These are phyloP conservation scores for Mizuhopecten yessoensis DNA, from an alignment of 1,140 invertebrate genomes.

Conservation along the genomic window DNA sequence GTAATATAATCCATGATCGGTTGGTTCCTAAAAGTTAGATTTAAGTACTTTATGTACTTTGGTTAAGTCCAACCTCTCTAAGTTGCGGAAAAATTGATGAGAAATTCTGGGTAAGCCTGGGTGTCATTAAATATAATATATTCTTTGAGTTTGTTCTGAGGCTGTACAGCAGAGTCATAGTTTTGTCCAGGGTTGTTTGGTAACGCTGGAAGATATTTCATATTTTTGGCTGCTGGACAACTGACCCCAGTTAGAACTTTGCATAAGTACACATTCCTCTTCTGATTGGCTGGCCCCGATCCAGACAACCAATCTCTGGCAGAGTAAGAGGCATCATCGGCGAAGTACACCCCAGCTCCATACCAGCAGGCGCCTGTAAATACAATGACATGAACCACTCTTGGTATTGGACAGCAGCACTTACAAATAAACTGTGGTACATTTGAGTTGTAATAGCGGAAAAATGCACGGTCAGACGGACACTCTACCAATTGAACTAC, in stretches of 20 bases:
- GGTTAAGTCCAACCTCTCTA: not conserved
- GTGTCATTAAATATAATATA: slow-evolving; percentile 78
- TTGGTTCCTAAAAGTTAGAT: too few relatives aligned
- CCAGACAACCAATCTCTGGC: slow-evolving; percentile 59
- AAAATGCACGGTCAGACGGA: too few relatives aligned
- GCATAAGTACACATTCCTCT: slow-evolving; percentile 60
- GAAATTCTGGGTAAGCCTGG: slow-evolving; percentile 77
- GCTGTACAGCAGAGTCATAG: slow-evolving; percentile 73
- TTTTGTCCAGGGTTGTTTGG: slow-evolving; percentile 45
- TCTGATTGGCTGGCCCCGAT: slow-evolving; percentile 22
- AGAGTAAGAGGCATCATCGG: slow-evolving; percentile 68
- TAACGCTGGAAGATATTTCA: slow-evolving; percentile 60
- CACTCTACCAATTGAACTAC: too few relatives aligned
- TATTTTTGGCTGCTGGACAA: slow-evolving; percentile 49
- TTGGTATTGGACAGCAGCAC: too few relatives aligned
- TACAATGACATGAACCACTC: too few relatives aligned
- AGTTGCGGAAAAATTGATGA: slow-evolving; percentile 66
- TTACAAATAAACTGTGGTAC: too few relatives aligned
- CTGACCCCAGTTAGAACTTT: slow-evolving; percentile 63
- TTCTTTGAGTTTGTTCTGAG: slow-evolving; percentile 62
- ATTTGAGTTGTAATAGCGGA: too few relatives aligned
- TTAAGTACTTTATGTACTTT: too few relatives aligned
- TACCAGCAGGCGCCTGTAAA: slow-evolving; percentile 60
- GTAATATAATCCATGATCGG: too few relatives aligned
- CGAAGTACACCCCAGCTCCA: slow-evolving; percentile 69